Percentiles rank a stretch among this genome's conserved stretches.
phyloP scores from a whole-genome alignment of 2,113 vertebrate species.

The Camelus bactrianus region DNA sequence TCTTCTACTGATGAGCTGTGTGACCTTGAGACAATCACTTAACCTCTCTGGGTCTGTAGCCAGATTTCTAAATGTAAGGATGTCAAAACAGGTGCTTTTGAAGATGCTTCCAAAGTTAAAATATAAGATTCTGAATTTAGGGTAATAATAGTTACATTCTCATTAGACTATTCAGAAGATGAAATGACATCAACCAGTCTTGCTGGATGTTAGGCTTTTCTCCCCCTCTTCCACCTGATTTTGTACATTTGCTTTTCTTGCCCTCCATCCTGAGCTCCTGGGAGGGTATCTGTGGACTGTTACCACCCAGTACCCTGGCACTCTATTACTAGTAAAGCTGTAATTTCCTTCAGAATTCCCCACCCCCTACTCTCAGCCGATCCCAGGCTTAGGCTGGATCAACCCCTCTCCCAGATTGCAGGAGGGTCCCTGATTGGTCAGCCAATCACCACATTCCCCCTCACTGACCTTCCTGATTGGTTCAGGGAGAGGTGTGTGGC shows the following conservation, averaged over 20 bases:
- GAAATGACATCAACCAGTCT: background rate
- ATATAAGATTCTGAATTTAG: background rate
- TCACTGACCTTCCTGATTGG: background rate
- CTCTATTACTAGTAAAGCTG: background rate
- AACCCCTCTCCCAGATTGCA: background rate
- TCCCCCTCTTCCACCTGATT: background rate
- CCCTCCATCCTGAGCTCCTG: background rate
- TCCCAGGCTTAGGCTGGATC: background rate
- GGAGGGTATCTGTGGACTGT: background rate
- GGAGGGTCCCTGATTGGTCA: background rate
- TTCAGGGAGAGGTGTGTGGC: background rate
- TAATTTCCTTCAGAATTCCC: background rate
- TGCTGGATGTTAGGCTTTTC: background rate
- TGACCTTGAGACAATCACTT: background rate
- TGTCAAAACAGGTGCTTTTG: background rate
- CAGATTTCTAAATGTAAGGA: background rate
- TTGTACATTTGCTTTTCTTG: background rate
- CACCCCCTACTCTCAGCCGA: background rate
- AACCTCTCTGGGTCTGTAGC: background rate
- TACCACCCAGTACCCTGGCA: no score
- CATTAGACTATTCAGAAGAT: background rate
- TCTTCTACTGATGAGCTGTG: background rate
- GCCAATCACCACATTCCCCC: background rate
- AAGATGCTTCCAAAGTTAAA: background rate
- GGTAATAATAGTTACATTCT: background rate